These are phyloP conservation scores for Girardinichthys multiradiatus DNA, from an alignment of 2,113 vertebrate genomes.

Conservation along the genomic window DNA sequence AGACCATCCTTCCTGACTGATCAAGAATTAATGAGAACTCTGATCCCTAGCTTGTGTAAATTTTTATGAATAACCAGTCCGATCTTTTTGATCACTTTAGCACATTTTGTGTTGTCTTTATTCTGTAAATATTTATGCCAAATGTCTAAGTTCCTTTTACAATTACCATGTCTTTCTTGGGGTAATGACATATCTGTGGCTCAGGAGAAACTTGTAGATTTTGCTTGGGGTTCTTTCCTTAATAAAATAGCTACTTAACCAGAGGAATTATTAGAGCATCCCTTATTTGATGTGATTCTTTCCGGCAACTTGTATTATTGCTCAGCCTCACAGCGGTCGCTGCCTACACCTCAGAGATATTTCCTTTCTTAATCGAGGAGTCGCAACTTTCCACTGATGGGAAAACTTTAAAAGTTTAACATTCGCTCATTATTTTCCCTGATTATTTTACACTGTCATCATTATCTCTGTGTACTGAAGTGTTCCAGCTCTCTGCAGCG, in stretches of 20 bases:
- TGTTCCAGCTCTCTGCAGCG: conserved; percentile 27
- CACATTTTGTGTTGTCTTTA: conserved; percentile 26
- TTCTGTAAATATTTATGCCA: conserved; percentile 42
- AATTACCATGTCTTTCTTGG: conserved; percentile 26
- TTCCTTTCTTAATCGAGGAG: conserved; percentile 18
- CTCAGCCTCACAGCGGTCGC: conserved; percentile 53
- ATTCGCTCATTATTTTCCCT: conserved; percentile 19
- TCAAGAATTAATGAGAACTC: conserved; percentile 52
- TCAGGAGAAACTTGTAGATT: conserved; percentile 42
- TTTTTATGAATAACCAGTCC: conserved; percentile 21
- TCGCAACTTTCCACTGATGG: conserved; percentile 17
- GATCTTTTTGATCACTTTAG: conserved; percentile 43
- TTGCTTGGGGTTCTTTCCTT: conserved; percentile 3
- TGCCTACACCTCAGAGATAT: conserved; percentile 28
- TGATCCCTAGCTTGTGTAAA: conserved; percentile 20
- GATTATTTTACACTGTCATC: conserved; percentile 32
- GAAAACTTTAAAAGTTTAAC: conserved; percentile 44
- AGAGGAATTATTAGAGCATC: conserved; percentile 72
- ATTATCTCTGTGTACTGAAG: conserved; percentile 25
- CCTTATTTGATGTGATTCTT: conserved; percentile 71
- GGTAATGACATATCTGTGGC: conserved; percentile 45
- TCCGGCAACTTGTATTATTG: conserved; percentile 66
- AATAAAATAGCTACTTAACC: conserved; percentile 63
- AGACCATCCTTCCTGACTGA: conserved; percentile 59
- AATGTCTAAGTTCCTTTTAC: conserved; percentile 44